A percentile compares a stretch with the other conserved stretches of the same genome.
Conservation (phyloP, 2,888 invertebrate genomes). For the Sussaba pulchella region DNA sequence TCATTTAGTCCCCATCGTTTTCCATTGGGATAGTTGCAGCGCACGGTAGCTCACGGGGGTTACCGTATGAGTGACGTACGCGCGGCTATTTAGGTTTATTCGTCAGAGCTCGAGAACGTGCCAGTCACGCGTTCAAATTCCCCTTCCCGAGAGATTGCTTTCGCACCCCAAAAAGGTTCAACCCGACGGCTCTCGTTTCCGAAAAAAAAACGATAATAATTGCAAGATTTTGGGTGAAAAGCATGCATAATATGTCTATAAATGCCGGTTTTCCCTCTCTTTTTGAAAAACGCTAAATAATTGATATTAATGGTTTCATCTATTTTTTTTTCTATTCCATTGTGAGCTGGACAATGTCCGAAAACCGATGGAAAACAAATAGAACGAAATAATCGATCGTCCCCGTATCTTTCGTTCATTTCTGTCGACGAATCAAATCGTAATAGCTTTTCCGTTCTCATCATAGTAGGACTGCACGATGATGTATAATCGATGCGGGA, state of each 20-base stretch:
- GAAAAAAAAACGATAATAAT: conserved; percentile 38
- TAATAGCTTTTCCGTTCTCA: conserved; percentile 56
- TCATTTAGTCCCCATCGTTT: conserved; percentile 27
- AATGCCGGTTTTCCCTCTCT: not conserved
- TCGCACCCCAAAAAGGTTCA: not conserved
- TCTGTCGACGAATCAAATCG: conserved; percentile 38
- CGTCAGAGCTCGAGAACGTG: conserved; percentile 40
- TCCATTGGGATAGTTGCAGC: conserved; percentile 5
- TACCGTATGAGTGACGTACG: conserved; percentile 12
- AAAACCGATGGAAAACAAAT: no score
- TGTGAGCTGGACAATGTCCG: not conserved
- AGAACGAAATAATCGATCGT: conserved; percentile 42
- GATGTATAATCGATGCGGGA: conserved; percentile 51
- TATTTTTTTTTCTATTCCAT: not conserved
- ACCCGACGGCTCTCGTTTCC: not conserved
- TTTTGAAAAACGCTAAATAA: not conserved
- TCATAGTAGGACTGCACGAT: no score
- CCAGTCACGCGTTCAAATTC: conserved; percentile 44
- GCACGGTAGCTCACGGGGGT: not conserved
- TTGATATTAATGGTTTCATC: conserved; percentile 28
- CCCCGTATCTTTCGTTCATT: conserved; percentile 37
- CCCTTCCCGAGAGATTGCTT: not conserved
- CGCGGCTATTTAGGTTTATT: conserved; percentile 32
- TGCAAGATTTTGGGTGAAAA: not conserved
- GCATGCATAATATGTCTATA: not conserved